Base-by-base conservation (phyloP, 30 jellyfish, hydroid and myxozoan species). In the Hydractinia echinata region DNA sequence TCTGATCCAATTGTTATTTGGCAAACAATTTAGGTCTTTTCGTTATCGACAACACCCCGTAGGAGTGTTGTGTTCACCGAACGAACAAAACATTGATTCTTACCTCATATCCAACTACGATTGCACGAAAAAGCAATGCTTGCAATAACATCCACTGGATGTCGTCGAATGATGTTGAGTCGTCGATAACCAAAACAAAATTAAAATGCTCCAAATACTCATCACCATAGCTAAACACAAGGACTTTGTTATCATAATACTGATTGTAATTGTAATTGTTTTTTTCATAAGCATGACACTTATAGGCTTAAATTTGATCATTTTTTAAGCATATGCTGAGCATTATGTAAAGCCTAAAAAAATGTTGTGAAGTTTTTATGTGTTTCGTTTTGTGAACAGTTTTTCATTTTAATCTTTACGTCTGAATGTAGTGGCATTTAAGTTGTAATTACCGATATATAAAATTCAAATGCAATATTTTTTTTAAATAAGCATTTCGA, bases 91-190 rank as follows among this genome's bases (percentile, higher is more conserved):
- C 76, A 6, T 58, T n/a, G 19, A 53, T 11, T 54, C 85, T 48
- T 69, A 92, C 98, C 96, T 92, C 98, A 81, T 92, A 92, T 3
- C 89, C 96, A 54, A 92, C 84, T 21, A 91, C 98, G 48, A 83
- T 84, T 20, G 81, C 87, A 51, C 96, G 86, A 81, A 87, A 92
- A 50, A 92, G 84, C 83, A 92, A 67, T 4, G 98, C 98, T 83
- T 92, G 98, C 20, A 83, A 11, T 51, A 92, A 58, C 71, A 91
- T 86, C 76, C 78, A 66, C 79, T 92, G 95, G 51, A 92, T 82
- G 83, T 92, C 98, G 55, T 84, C 86, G 4, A 92, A 44, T 44
- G 90, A 85, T 21, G 96, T 87, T 53, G 77, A 69, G 21, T 92
- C 98, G 76, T 92, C 96, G 70, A 92, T 68, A 3, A 87, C 80